Evolutionary conservation across 2,888 invertebrate species (phyloP).

Genomic region (Caenorhabditis angaria): DNA sequence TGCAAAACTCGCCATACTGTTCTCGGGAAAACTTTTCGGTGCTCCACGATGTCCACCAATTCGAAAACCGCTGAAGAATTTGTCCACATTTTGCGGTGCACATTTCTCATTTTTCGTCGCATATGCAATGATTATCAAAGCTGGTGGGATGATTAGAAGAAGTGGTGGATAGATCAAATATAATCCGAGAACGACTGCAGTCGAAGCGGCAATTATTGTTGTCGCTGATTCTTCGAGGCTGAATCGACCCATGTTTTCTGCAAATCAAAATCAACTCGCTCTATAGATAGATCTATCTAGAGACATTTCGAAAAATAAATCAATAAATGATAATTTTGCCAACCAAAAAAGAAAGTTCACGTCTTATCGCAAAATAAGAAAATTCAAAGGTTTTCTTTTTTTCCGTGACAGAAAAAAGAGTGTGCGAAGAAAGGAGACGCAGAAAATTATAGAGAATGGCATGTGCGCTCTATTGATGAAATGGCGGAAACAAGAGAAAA

Average conservation of each 20-base stretch:
- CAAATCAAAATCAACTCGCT: not conserved
- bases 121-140: slow-evolving; percentile 23
- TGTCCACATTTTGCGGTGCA: slow-evolving; percentile 30
- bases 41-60: slow-evolving; percentile 71
- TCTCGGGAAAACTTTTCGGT: slow-evolving; percentile 67
- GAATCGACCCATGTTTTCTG: slow-evolving; percentile 36
- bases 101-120: slow-evolving; percentile 41
- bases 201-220: slow-evolving; percentile 22
- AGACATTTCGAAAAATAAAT: not conserved
- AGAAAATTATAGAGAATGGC: too few species aligned
- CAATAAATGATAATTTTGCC: slow-evolving; percentile 4
- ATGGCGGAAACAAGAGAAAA: too few species aligned
- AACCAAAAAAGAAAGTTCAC: slow-evolving; percentile 1
- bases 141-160: slow-evolving; percentile 23
- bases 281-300: not conserved
- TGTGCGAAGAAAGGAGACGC: not conserved
- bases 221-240: slow-evolving; percentile 38
- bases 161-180: slow-evolving; percentile 36
- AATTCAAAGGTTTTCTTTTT: not conserved
- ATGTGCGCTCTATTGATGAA: too few species aligned
- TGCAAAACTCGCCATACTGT: slow-evolving; percentile 66
- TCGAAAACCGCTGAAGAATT: slow-evolving; percentile 65
- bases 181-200: slow-evolving; percentile 26
- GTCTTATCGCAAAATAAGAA: not conserved
- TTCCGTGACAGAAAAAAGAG: not conserved